These are phyloP conservation scores for Agelas oroides DNA, from an alignment of 37 sponge, comb jelly and placozoan genomes.

Conservation along the genomic window DNA sequence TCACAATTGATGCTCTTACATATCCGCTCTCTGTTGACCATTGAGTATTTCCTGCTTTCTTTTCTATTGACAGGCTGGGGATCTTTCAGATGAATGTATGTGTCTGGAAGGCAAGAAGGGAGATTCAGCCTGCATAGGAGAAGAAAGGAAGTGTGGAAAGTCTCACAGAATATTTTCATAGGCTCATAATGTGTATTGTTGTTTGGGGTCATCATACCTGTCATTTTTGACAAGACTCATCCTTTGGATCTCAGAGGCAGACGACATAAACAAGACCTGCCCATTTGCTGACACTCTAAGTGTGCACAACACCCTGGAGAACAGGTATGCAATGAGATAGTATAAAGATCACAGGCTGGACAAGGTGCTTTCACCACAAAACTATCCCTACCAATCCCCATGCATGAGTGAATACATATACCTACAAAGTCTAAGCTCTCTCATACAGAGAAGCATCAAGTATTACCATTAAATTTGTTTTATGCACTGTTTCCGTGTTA, in stretches of 20 bases:
- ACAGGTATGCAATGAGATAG: neutral
- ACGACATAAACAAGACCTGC: constrained; percentile 47
- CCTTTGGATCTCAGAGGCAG: constrained; percentile 49
- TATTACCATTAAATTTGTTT: too few relatives aligned
- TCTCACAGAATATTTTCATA: too few relatives aligned
- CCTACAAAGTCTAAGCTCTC: too few relatives aligned
- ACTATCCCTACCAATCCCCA: too few relatives aligned
- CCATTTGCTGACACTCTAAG: constrained; percentile 48
- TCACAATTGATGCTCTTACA: too few relatives aligned
- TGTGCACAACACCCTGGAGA: constrained; percentile 25
- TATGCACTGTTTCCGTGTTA: too few relatives aligned
- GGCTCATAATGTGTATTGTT: too few relatives aligned
- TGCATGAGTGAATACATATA: too few relatives aligned
- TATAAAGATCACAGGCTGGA: neutral
- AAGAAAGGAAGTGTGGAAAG: neutral
- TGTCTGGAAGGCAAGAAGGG: constrained; percentile 29
- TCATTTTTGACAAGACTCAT: constrained; percentile 34
- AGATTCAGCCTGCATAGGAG: constrained; percentile 44
- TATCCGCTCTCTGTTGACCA: too few relatives aligned
- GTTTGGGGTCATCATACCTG: constrained; percentile 19
- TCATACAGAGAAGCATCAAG: too few relatives aligned
- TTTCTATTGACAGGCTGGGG: neutral
- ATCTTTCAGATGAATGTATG: constrained; percentile 12
- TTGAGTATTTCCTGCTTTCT: too few relatives aligned
- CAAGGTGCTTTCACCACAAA: too few relatives aligned